These are phyloP conservation scores for Sphyrna mokarran DNA, from an alignment of 2,113 vertebrate genomes.

Conservation along the genomic window DNA sequence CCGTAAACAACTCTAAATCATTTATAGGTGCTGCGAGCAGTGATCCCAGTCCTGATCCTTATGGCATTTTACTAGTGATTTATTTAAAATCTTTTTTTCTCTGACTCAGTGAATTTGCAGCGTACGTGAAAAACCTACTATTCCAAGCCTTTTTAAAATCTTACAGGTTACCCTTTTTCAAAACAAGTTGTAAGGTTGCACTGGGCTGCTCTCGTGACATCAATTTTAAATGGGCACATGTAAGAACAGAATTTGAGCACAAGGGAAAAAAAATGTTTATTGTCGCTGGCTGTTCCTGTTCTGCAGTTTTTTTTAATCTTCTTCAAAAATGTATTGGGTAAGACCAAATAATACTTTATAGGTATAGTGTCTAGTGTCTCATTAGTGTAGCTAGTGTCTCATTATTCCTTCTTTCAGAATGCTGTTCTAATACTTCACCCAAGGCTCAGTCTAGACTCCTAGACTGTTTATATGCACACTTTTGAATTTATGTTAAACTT, in stretches of 20 bases:
- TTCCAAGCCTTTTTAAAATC: background rate
- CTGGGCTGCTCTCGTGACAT: too few species aligned
- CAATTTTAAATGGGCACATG: too few species aligned
- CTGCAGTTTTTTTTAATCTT: background rate
- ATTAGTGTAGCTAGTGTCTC: background rate
- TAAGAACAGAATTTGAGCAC: too few species aligned
- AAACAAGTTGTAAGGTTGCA: too few species aligned
- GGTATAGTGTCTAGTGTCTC: background rate
- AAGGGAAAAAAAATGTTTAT: too few species aligned
- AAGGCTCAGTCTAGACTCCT: background rate
- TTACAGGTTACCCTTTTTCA: background rate
- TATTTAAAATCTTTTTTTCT: background rate
- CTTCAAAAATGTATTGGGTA: background rate
- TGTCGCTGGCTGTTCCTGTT: too few species aligned
- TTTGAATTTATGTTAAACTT: background rate
- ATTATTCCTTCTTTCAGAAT: background rate
- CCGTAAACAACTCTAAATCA: too few species aligned
- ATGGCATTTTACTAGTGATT: background rate
- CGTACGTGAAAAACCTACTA: background rate
- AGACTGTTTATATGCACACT: background rate
- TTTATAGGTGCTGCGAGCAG: background rate
- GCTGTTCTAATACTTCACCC: background rate
- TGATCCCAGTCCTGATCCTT: background rate
- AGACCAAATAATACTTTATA: background rate
- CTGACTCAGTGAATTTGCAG: background rate